Percentiles rank a stretch among this genome's conserved stretches.
These are phyloP conservation scores for Delphinapterus leucas DNA, from an alignment of 2,113 vertebrate genomes.

Conservation along the genomic window DNA sequence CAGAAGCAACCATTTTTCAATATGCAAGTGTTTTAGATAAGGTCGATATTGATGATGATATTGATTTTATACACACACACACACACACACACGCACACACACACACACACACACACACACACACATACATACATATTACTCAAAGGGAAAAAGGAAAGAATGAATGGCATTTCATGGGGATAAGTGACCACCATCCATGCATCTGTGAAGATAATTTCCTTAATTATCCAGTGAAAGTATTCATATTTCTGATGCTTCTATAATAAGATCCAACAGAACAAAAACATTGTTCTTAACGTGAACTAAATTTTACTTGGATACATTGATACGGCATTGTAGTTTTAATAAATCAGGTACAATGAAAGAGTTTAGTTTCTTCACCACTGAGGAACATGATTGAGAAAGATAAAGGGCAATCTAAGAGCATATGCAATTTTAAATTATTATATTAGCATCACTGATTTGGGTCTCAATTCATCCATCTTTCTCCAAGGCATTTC, in stretches of 20 bases:
- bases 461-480: slow-evolving; percentile 7
- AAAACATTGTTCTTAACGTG: background rate
- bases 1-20: background rate
- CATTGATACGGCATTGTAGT: background rate
- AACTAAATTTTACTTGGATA: background rate
- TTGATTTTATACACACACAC: background rate
- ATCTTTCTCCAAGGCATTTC: slow-evolving; percentile 1
- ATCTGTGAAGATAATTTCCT: background rate
- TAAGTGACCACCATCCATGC: background rate
- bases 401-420: background rate
- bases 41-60: background rate
- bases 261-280: background rate
- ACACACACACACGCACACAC: background rate
- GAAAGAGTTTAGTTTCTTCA: background rate
- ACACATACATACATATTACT: background rate
- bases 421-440: slow-evolving; percentile 29
- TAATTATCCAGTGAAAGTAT: background rate
- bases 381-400: background rate
- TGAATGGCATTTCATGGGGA: background rate
- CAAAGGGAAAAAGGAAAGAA: background rate
- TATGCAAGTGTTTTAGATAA: background rate
- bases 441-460: slow-evolving; percentile 55
- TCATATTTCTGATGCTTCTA: background rate
- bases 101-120: background rate
- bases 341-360: background rate